Base-by-base conservation (phyloP, 1,140 invertebrate genomes). In the Dreissena rostriformis region DNA sequence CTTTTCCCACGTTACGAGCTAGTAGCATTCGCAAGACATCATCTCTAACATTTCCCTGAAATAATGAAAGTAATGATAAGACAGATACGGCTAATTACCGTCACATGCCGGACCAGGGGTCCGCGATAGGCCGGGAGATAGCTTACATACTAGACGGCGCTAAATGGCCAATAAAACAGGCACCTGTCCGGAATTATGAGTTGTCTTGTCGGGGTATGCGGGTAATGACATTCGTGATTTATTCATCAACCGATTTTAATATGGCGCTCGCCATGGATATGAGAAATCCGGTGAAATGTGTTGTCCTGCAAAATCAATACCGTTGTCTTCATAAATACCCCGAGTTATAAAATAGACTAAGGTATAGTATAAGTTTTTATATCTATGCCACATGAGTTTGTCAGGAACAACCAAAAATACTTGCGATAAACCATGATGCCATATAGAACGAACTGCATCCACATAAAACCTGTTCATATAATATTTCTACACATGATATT, bases 151-250 rank as follows among this genome's bases (percentile, higher is more conserved):
- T 28, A 10, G 53, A 8, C 39, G 55, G 61, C 24, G 70, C 70
- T 82, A 74, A 82, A 73, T 75, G 66, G 80, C 71, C 72, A 73
- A 82, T 82, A 75, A 82, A 82, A 22, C 19, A 17, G 70, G 72
- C 80, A 75, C 78, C 66, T 81, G 78, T 68, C 53, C 57, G 24
- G n/a, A 15, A 67, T 67, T 81, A 71, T 81, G 78, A 68, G 52
- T 70, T 63, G 78, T 72, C 66, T 57, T 81, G 55, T 51, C 61
- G 24, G 14, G 26, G 57, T 8, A 14, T 52, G 71, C 5, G 19
- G 26, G 12, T 52, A 49, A n/a, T 52, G 28, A 39, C 49, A 39
- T 73, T 51, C 51, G 7, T 39, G 71, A 68, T 68, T 68, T 68
- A 68, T 68, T 22, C 17, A 39, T 68, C 26, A 68, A 22, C 67